Percentiles rank a stretch among this genome's conserved stretches.
These are phyloP conservation scores for Plectus sambesii DNA, from an alignment of 1,140 invertebrate genomes.

Conservation along the genomic window DNA sequence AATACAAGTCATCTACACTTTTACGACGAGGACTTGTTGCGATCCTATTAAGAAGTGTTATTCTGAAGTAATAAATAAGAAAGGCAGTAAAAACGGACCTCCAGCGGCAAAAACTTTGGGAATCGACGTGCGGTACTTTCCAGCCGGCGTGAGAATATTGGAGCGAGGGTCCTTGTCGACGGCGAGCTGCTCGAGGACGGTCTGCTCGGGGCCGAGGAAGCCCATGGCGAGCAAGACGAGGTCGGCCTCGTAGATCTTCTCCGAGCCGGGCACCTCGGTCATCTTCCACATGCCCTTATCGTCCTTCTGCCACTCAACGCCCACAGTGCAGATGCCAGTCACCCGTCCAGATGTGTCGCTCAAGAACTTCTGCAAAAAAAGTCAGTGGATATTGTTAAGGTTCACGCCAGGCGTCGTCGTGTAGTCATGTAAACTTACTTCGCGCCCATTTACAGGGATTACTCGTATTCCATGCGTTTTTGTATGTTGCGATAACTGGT, in stretches of 20 bases:
- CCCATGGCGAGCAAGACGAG: slow-evolving; percentile 93
- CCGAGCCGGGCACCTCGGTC: slow-evolving; percentile 69
- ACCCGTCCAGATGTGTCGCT: slow-evolving; percentile 81
- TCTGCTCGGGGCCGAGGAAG: slow-evolving; percentile 80
- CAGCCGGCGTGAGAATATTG: slow-evolving; percentile 71
- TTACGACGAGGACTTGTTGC: too few species aligned
- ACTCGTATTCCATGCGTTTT: too few species aligned
- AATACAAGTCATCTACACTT: too few species aligned
- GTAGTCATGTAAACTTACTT: too few species aligned
- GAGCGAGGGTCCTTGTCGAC: slow-evolving; percentile 74
- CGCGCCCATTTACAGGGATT: too few species aligned
- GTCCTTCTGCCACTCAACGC: slow-evolving; percentile 85
- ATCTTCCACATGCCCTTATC: slow-evolving; percentile 84
- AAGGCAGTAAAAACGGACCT: slow-evolving; percentile 54
- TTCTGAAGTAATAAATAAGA: not conserved
- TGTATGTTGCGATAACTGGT: too few species aligned
- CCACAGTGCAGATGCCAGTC: slow-evolving; percentile 71
- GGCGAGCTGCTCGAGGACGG: slow-evolving; percentile 69
- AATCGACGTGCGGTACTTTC: slow-evolving; percentile 68
- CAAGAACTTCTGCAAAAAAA: slow-evolving; percentile 64
- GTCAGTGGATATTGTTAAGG: too few species aligned
- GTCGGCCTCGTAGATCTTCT: slow-evolving; percentile 65
- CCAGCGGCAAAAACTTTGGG: slow-evolving; percentile 86
- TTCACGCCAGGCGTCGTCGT: too few species aligned
- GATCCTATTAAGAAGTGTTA: too few species aligned